Evolutionary conservation across 2,888 invertebrate species (phyloP), one percentile per base, ranked within the genome.

Genomic region (Ophioninae sp.): DNA sequence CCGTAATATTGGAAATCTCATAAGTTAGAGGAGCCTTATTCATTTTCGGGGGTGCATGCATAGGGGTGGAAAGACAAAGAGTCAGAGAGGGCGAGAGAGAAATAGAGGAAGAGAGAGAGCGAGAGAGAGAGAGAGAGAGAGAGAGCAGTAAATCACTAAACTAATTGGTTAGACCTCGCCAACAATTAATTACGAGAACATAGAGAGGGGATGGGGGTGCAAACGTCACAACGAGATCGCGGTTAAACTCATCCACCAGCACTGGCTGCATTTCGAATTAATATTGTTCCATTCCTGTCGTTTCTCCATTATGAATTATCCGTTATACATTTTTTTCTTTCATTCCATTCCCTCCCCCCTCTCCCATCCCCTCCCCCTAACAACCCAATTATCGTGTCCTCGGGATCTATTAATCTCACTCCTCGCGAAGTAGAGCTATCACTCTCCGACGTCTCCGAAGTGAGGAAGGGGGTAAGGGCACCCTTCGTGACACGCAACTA

Each of bases 401-500:
- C 56, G 64, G 21, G 50, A 69, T 41, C 73, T 56, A 83, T 83
- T 78, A 83, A 83, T 83, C 70, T 74, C 30, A 67, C 70, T 70
- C 39, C 23, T 13, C 59, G 73, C 13, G 77, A 74, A 83, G 76
- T 73, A 65, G 65, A 75, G 80, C 83, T 20, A 83, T 83, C 77
- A 74, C 70, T 83, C 83, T 23, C 74, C 59, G 41, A 77, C 59
- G 69, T 70, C 78, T 81, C 59, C 21, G 41, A 68, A 69, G 39
- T 17, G 79, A 50, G 50, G 30, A 13, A 65, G 68, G 65, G 72
- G 65, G 67, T 20, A n/a, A 44, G 61, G 21, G 62, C 20, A 76
- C 77, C 62, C 62, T 80, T 68, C 77, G 68, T 74, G 80, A 80
- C 64, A 74, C 80, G 70, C 78, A 78, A 81, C 80, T 83, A 83